phyloP scores from a whole-genome alignment of 53 echinoderm and acorn worm genomes.

The Arbacia lixula region DNA sequence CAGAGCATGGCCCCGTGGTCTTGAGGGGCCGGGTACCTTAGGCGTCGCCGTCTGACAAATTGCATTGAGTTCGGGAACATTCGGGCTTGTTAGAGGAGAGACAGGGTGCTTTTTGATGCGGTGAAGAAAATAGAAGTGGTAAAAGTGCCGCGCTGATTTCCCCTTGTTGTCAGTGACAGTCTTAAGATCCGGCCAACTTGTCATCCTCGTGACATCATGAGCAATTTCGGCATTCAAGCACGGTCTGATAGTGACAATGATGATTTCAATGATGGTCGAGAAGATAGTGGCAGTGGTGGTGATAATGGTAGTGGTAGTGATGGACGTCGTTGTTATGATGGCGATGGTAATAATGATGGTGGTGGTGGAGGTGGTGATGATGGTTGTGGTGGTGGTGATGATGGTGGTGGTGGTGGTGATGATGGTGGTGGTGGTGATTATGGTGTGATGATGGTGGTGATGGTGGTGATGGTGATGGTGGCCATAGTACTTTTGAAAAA shows the following conservation, averaged over 20 bases:
- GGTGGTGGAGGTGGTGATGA: background rate
- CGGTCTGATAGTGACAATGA: background rate
- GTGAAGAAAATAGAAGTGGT: too few relatives aligned
- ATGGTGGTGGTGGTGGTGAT: background rate
- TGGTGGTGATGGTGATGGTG: background rate
- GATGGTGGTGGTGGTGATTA: background rate
- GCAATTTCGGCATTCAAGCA: background rate
- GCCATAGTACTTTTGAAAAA: too few relatives aligned
- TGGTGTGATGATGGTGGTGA: background rate
- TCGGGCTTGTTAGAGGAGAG: too few relatives aligned
- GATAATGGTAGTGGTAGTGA: background rate
- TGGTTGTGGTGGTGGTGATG: background rate
- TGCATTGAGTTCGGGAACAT: too few relatives aligned
- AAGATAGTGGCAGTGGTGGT: background rate
- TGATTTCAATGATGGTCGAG: background rate
- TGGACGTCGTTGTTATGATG: background rate
- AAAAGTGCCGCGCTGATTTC: too few relatives aligned
- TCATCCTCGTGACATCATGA: too few relatives aligned
- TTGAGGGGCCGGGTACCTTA: too few relatives aligned
- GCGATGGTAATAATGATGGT: background rate
- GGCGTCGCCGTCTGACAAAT: too few relatives aligned
- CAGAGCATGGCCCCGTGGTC: too few relatives aligned
- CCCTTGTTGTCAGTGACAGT: too few relatives aligned
- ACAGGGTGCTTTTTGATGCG: too few relatives aligned
- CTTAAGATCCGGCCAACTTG: too few relatives aligned